Percentiles rank a stretch among this genome's conserved stretches.
Evolutionary conservation across 2,113 vertebrate species (phyloP).

Genomic region (human (Homo sapiens)): GRCh38 chr13:71149501-71150000

Average conservation of each 20-base stretch:
- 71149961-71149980: conserved; percentile 62
- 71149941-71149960: conserved; percentile 66
- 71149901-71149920: conserved; percentile 79
- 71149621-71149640: conserved; percentile 78
- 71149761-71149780: conserved; percentile 77
- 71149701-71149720: conserved; percentile 77
- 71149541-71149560: conserved; percentile 66
- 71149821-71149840: conserved; percentile 81
- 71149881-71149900: conserved; percentile 75
- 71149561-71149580: conserved; percentile 75
- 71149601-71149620: conserved; percentile 46
- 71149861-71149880: conserved; percentile 77
- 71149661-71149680: conserved; percentile 79
- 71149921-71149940: conserved; percentile 79
- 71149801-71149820: conserved; percentile 78
- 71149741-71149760: conserved; percentile 68
- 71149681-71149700: conserved; percentile 79
- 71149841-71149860: conserved; percentile 83
- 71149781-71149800: conserved; percentile 81
- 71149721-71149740: conserved; percentile 72
- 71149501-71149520: conserved; percentile 78
- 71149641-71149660: conserved; percentile 68
- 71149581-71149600: conserved; percentile 74
- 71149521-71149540: conserved; percentile 69
- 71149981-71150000: conserved; percentile 77